Conservation (phyloP, 2,797 vertebrate species). For the Pampus argenteus region DNA sequence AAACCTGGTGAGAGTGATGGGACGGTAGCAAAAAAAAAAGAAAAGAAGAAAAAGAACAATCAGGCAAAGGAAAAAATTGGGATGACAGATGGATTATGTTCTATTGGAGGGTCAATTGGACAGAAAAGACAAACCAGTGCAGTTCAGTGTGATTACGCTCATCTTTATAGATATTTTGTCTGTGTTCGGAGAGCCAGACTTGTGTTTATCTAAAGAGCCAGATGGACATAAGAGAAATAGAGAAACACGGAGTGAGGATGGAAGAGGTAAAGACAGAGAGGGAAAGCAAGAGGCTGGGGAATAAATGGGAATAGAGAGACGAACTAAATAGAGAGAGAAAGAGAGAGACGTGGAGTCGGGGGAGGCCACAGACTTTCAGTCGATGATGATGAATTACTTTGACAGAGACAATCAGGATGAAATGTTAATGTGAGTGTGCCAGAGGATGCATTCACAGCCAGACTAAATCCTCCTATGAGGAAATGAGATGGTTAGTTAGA, state of each 20-base stretch:
- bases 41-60: conserved; percentile 1
- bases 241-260: conserved; percentile 35
- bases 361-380: conserved; percentile 64
- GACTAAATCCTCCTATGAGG: conserved; percentile 69
- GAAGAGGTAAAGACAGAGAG: conserved; percentile 25
- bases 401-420: conserved; percentile 84
- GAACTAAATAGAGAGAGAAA: conserved; percentile 27
- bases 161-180: conserved; percentile 72
- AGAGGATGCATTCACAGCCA: conserved; percentile 75
- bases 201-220: conserved; percentile 76
- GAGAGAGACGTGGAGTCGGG: conserved; percentile 43
- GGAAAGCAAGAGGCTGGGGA: conserved; percentile 25
- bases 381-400: conserved; percentile 82
- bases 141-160: conserved; percentile 51
- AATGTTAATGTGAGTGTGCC: conserved; percentile 79
- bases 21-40: conserved; percentile 1
- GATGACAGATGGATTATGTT: conserved; percentile 66
- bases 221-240: conserved; percentile 60
- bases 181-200: conserved; percentile 63
- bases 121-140: conserved; percentile 49
- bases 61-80: conserved; percentile 41
- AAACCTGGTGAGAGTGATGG: conserved; percentile 50
- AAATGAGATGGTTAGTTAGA: conserved; percentile 72
- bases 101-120: conserved; percentile 43
- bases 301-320: conserved; percentile 31